phyloP scores from a whole-genome alignment of 1,140 invertebrate species.

The Laupala kohalensis region DNA sequence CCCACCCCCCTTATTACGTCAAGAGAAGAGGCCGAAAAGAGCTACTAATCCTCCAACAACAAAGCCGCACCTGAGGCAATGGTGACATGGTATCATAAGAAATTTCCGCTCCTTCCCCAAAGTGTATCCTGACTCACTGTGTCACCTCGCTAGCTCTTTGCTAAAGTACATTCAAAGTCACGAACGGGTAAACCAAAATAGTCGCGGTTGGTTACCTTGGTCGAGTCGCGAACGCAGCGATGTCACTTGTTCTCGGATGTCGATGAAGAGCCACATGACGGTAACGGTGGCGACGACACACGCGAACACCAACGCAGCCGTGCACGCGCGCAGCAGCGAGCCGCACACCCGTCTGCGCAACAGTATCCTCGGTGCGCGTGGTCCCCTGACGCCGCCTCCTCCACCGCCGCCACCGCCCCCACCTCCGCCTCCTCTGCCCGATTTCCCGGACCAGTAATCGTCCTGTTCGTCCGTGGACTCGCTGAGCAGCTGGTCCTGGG shows the following conservation, averaged over 20 bases:
- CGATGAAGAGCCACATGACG: slow-evolving; percentile 52
- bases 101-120: too few species aligned
- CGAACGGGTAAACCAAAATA: too few species aligned
- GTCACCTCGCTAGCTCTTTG: too few species aligned
- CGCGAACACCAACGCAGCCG: slow-evolving; percentile 42
- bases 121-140: too few species aligned
- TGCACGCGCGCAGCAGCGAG: slow-evolving; percentile 40
- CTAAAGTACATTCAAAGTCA: too few species aligned
- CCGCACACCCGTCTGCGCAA: slow-evolving; percentile 24
- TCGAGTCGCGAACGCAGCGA: slow-evolving; percentile 48
- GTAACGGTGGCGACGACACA: slow-evolving; percentile 49
- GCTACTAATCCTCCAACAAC: too few species aligned
- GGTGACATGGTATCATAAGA: too few species aligned
- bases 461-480: slow-evolving; percentile 21
- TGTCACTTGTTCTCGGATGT: slow-evolving; percentile 49
- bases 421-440: slow-evolving; percentile 18
- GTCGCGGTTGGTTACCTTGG: slow-evolving; percentile 40
- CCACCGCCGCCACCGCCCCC: slow-evolving; percentile 21
- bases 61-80: too few species aligned
- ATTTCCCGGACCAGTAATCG: slow-evolving; percentile 24
- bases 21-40: too few species aligned
- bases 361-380: not conserved
- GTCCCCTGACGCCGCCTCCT: slow-evolving; percentile 17
- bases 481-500: slow-evolving; percentile 18
- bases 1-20: too few species aligned